Base-by-base conservation (phyloP, 2,888 invertebrate genomes). In the Drosophila pullipes region DNA sequence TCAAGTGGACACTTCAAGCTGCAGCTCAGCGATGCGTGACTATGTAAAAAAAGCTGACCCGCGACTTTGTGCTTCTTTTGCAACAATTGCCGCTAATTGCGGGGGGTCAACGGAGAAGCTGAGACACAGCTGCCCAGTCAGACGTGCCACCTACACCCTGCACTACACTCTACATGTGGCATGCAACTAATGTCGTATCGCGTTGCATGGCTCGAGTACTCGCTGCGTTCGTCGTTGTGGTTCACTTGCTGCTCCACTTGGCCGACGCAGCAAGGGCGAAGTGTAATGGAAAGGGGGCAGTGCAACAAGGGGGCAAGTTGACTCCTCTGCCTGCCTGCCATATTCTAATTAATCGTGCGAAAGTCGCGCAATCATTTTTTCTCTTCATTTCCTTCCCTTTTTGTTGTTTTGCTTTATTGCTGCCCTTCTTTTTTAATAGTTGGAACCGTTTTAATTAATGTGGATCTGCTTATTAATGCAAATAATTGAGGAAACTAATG, bases 41-140 rank as follows among this genome's bases (percentile, higher is more conserved):
- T n/a, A 37, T 31, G 25, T 18, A 50, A 50, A 31, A 47, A 47
- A 30, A 30, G 50, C 50, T 68, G 57, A 64, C 57, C 60, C 54
- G 47, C 61, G 28, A 35, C 31, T 44, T 49, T 11, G 54, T 44
- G 59, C 70, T 63, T 59, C 79, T 76, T 66, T 69, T 88, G 88
- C 85, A 82, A 79, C 80, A 88, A 82, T 83, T 74, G 85, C 83
- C 70, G 85, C 85, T 88, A 85, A 88, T 88, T 88, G 76, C 67
- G 53, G 68, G 79, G 66, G 76, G 67, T 59, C 60, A 33, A 10
- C 16, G 44, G 18, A 1, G 25, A 18, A 37, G 53, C 35, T 39
- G 39, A 16, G 41, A 31, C 22, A 28, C 53, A 59, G 52, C 39
- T 58, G 63, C 30, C 55, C 62, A 55, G 62, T 55, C 62, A 66